Percentiles rank a stretch among this genome's conserved stretches.
These are phyloP conservation scores for Ailurus styani DNA, from an alignment of 2,113 vertebrate genomes.

Conservation along the genomic window DNA sequence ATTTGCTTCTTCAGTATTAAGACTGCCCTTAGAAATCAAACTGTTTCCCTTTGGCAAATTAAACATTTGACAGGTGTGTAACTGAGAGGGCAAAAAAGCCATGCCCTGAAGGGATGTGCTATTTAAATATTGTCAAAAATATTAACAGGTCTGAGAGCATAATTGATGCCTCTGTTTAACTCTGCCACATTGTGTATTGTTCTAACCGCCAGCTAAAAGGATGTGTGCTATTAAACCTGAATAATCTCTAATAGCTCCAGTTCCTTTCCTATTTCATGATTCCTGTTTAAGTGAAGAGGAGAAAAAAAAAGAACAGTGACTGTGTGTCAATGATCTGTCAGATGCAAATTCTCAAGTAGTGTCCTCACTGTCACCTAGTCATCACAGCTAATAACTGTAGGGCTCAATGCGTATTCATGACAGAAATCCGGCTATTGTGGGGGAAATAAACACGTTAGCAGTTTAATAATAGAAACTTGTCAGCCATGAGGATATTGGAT, in stretches of 20 bases:
- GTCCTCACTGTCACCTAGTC: conserved; percentile 67
- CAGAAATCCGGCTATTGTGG: conserved; percentile 54
- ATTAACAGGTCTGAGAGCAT: conserved; percentile 73
- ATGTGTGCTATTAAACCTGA: conserved; percentile 72
- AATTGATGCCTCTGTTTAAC: conserved; percentile 76
- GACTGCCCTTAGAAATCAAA: conserved; percentile 71
- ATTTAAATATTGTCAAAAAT: conserved; percentile 79
- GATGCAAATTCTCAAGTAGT: conserved; percentile 53
- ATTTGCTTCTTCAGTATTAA: conserved; percentile 65
- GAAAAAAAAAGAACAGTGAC: conserved; percentile 45
- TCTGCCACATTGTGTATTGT: conserved; percentile 71
- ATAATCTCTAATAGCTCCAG: conserved; percentile 61
- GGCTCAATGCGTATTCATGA: conserved; percentile 60
- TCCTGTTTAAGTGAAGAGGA: conserved; percentile 52
- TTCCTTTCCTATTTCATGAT: conserved; percentile 59
- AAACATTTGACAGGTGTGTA: conserved; percentile 76
- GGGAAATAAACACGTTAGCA: conserved; percentile 66
- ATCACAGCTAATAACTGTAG: conserved; percentile 62
- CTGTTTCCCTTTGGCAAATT: conserved; percentile 74
- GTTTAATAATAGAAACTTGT: conserved; percentile 71
- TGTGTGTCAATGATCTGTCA: conserved; percentile 72
- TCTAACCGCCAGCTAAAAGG: conserved; percentile 66
- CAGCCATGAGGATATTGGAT: conserved; percentile 52
- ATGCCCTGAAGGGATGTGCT: conserved; percentile 72
- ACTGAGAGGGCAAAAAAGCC: conserved; percentile 70